phyloP scores from a whole-genome alignment of 2,797 vertebrate genomes.

The Telmatherina bonti region DNA sequence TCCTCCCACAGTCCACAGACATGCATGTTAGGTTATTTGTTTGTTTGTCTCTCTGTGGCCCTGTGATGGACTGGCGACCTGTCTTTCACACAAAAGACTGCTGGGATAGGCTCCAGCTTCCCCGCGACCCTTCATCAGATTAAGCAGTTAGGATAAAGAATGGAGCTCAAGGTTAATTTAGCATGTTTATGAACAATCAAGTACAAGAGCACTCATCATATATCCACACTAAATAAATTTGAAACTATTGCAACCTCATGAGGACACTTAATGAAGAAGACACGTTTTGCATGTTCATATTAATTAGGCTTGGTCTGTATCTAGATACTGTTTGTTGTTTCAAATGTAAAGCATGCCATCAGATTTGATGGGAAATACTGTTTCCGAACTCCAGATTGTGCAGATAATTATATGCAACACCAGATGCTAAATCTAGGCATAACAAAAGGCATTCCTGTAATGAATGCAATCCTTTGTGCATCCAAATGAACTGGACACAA shows the following conservation, averaged over 20 bases:
- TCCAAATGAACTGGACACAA: constrained; percentile 58
- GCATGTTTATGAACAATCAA: constrained; percentile 41
- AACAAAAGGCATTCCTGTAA: constrained; percentile 64
- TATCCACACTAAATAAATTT: not conserved
- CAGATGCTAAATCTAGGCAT: constrained; percentile 55
- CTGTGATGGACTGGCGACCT: too few species aligned
- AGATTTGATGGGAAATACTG: constrained; percentile 12
- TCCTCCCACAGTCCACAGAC: too few species aligned
- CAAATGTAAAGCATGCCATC: constrained; percentile 15
- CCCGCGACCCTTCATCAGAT: too few species aligned
- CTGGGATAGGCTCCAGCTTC: too few species aligned
- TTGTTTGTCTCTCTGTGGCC: too few species aligned
- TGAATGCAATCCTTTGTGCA: constrained; percentile 63
- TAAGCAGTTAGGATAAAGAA: too few species aligned
- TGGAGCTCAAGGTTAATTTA: constrained; percentile 64
- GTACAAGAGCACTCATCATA: constrained; percentile 47
- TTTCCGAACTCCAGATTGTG: constrained; percentile 38
- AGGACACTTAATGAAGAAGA: not conserved
- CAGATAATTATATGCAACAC: constrained; percentile 59
- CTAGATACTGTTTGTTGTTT: constrained; percentile 1
- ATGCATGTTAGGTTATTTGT: too few species aligned
- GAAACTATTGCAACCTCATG: constrained; percentile 1
- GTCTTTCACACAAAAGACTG: too few species aligned
- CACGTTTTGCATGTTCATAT: not conserved
- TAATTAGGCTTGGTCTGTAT: not conserved